Evolutionary conservation across 2,888 invertebrate genomes (phyloP).

Genomic region (Sesia bembeciformis): DNA sequence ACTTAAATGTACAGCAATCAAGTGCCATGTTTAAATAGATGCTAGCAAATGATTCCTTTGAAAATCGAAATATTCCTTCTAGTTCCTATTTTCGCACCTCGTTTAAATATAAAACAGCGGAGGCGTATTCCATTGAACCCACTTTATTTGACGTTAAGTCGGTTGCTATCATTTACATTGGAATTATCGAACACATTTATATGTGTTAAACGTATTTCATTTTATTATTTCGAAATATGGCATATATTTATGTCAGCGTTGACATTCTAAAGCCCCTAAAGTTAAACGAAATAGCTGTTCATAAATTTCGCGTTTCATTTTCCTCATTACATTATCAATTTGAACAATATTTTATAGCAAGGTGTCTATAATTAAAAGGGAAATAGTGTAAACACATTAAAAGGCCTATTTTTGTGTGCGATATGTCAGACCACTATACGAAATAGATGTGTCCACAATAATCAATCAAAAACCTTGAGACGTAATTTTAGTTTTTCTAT

Average conservation of each 20-base stretch:
- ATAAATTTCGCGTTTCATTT: neutral
- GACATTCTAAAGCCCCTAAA: neutral
- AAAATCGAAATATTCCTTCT: neutral
- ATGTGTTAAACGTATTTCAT: neutral
- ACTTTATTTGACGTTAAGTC: neutral
- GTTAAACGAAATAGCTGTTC: neutral
- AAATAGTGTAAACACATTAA: slow-evolving; percentile 4
- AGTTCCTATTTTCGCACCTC: neutral
- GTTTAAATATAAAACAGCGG: neutral
- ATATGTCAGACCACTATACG: slow-evolving; percentile 10
- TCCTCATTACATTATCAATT: neutral
- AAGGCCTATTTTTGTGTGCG: slow-evolving; percentile 37
- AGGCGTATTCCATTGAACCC: neutral
- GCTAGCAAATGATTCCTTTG: neutral
- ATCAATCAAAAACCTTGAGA: slow-evolving; percentile 19
- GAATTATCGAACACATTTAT: neutral
- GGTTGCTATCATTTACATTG: neutral
- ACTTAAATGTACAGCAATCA: neutral
- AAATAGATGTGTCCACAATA: slow-evolving; percentile 10
- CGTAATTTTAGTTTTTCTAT: slow-evolving; percentile 59
- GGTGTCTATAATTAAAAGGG: slow-evolving; percentile 14
- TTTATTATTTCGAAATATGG: neutral
- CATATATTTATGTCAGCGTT: neutral
- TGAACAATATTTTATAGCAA: slow-evolving; percentile 9
- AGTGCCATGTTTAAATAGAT: neutral